A percentile compares a stretch with the other conserved stretches of the same genome.
Conservation (phyloP, 1,140 invertebrate genomes). For the Scaptomyza montana region DNA sequence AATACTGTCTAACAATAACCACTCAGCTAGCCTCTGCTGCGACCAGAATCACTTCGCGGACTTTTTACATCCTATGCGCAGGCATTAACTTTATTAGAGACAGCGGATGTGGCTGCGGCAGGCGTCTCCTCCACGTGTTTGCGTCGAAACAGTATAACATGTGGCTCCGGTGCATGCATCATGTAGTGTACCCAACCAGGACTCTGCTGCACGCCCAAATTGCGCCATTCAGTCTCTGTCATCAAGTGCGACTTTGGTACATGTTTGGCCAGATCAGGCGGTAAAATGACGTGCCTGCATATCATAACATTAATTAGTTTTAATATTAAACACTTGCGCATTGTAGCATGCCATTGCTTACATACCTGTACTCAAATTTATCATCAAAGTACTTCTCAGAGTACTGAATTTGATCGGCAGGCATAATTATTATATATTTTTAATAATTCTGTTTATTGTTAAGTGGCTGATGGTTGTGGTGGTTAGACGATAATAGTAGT, state of each 20-base stretch:
- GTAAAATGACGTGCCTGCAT: constrained; percentile 95
- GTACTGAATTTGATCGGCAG: constrained; percentile 93
- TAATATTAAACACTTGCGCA: neutral
- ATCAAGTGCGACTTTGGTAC: constrained; percentile 96
- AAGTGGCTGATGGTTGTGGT: constrained; percentile 8
- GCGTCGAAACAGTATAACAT: constrained; percentile 87
- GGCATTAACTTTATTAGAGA: constrained; percentile 35
- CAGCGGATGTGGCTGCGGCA: neutral
- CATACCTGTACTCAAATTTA: constrained; percentile 92
- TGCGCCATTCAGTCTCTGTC: constrained; percentile 97
- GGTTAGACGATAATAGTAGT: constrained; percentile 23
- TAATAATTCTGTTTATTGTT: neutral
- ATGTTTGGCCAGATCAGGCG: constrained; percentile 92
- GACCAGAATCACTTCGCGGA: neutral
- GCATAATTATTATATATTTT: constrained; percentile 51
- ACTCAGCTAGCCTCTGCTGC: constrained; percentile 21
- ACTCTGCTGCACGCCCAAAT: constrained; percentile 96
- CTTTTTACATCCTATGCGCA: constrained; percentile 32
- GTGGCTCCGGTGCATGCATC: constrained; percentile 94
- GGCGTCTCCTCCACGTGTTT: constrained; percentile 65
- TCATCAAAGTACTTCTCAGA: constrained; percentile 95
- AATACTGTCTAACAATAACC: constrained; percentile 50
- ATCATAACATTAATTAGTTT: neutral
- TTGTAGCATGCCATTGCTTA: too few relatives aligned
- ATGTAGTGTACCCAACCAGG: constrained; percentile 93